Base-by-base conservation (phyloP, 1,140 invertebrate species). In the Thalassaphorura encarpata region DNA sequence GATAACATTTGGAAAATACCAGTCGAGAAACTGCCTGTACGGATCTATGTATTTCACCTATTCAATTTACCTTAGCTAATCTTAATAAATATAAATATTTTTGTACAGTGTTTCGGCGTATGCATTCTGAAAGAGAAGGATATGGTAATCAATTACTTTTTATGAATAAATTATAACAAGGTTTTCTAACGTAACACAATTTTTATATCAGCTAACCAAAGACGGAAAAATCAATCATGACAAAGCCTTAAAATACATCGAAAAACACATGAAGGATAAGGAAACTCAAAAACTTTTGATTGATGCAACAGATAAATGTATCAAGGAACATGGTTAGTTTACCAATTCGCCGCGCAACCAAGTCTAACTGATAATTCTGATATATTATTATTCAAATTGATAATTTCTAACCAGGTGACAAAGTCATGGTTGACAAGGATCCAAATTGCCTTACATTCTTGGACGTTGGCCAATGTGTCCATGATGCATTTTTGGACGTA, bases 141-240 rank as follows among this genome's bases (percentile, higher is more conserved):
- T 15, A 42, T 52, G 56, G 56, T 52, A 43, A 24, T n/a, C 24
- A 33, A 19, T 52, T 55, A 11, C 15, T 23, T 15, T 24, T 31
- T 50, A 8, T n/a, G 27, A 11, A 8, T 8, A 4, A 4, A 11
- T 18, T 49, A 19, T 24, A 16, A 11, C 19, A 8, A n/a, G 50
- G 5, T 13, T 8, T 23, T 31, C 13, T 19, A 18, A 28, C 43
- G 13, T 5, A 13, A n/a, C n/a, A n/a, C n/a, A n/a, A n/a, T n/a
- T n/a, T n/a, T n/a, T n/a, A n/a, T 28, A 53, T 5, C 28, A 58
- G 56, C 31, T 58, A 19, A 58, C 56, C 2, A 15, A 18, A 5
- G 56, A 28, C 16, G 56, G 56, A 16, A 58, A 58, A 24, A 39
- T 58, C 6, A 49, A 58, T 23, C 56, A 58, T 47, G 56, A 52